Base-by-base conservation (phyloP, 35 echinoderm and acorn worm species). In the Apostichopus parvimensis region DNA sequence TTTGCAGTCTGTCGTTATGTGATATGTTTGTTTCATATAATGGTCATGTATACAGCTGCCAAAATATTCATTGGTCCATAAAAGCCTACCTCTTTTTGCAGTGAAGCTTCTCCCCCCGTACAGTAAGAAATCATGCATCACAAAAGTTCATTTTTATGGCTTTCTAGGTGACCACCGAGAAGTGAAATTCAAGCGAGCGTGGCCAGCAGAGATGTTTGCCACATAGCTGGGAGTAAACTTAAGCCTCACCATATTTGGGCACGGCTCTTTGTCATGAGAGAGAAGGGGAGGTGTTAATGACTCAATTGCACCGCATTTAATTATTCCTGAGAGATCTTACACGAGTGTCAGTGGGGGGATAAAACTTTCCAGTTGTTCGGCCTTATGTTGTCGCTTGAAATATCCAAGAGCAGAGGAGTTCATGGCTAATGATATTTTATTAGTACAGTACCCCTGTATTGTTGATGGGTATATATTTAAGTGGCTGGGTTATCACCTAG, bases 161-260 rank as follows among this genome's bases (percentile, higher is more conserved):
- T 83, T 79, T 83, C 12, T 83, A 17, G 77, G 52, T 83, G 80
- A 83, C 80, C 80, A 83, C 45, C 12, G 52, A 83, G 45, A 83
- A 83, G 15, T 83, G 80, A 83, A 83, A 83, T 55, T 57, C 5
- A 83, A 83, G 80, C 20, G 18, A 20, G 80, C 13, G 34, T 55
- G 80, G 80, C 80, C 80, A 83, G 80, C 52, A 83, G 52, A 75
- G 80, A 83, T 83, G 80, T 83, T 80, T 80, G 79, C 53, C 12
- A 21, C 80, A 83, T 83, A 83, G 56, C 53, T 17, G 45, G 14
- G 80, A 56, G 80, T 56, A 54, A 83, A 54, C 57, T 83, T 54
- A 21, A 83, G 80, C 8, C 34, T 55, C 53, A 83, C 80, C 80
- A 56, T 83, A 83, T 83, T 56, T 83, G 80, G 80, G 56, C 56